A percentile compares a stretch with the other conserved stretches of the same genome.
Evolutionary conservation across 1,140 invertebrate species (phyloP).

Genomic region (Gyrodactylus salaris): DNA sequence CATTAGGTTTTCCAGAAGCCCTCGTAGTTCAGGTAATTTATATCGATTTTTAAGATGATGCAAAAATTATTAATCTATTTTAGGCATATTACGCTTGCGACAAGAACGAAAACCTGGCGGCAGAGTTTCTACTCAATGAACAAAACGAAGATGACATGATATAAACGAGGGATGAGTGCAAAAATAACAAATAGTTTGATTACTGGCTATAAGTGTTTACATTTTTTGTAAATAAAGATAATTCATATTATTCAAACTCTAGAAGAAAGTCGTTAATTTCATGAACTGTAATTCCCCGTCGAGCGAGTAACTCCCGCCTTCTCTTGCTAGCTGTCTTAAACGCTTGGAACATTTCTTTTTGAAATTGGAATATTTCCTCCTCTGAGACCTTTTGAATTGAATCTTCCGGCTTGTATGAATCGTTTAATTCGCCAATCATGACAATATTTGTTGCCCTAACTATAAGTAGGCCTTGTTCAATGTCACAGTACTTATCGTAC

Average conservation of each 20-base stretch:
- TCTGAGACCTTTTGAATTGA: not conserved
- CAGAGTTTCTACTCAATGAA: not conserved
- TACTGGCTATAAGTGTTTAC: no score
- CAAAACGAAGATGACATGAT: slow-evolving; percentile 1
- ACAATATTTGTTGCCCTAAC: not conserved
- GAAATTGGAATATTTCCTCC: not conserved
- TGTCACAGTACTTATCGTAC: not conserved
- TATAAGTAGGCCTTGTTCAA: not conserved
- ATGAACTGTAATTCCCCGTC: not conserved
- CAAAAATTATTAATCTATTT: not conserved
- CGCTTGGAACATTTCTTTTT: not conserved
- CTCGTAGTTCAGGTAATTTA: not conserved
- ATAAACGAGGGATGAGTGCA: no score
- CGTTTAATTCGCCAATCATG: not conserved
- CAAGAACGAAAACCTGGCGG: not conserved
- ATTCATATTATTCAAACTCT: not conserved
- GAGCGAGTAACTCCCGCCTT: not conserved
- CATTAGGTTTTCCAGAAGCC: not conserved
- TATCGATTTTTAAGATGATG: not conserved
- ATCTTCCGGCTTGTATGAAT: not conserved
- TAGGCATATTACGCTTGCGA: slow-evolving; percentile 5
- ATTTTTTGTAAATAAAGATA: not conserved
- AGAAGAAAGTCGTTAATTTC: not conserved
- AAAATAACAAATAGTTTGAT: no score
- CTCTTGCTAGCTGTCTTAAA: not conserved